Evolutionary conservation across 2,797 vertebrate genomes (phyloP).

Genomic region (Poeciliopsis infans): DNA sequence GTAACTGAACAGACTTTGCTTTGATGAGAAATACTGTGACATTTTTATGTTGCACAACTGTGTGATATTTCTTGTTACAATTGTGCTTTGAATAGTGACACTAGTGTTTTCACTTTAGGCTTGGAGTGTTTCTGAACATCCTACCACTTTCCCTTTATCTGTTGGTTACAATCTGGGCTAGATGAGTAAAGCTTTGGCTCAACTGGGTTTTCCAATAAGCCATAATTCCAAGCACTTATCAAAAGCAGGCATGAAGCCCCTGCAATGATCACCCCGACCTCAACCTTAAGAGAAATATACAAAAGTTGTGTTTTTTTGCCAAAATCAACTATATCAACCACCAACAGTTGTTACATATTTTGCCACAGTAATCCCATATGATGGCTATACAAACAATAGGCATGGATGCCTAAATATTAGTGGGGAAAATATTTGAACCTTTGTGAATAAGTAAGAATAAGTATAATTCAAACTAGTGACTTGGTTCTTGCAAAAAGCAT

Average conservation of each 20-base stretch:
- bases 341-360: neutral
- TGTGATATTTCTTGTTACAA: neutral
- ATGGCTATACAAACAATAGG: neutral
- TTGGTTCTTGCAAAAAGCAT: neutral
- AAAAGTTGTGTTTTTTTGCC: neutral
- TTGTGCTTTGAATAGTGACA: neutral
- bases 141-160: neutral
- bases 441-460: neutral
- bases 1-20: neutral
- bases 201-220: neutral
- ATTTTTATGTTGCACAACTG: neutral
- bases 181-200: neutral
- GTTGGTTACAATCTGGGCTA: neutral
- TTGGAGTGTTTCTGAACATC: neutral
- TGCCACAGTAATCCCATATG: neutral
- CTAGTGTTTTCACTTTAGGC: neutral
- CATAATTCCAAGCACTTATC: neutral
- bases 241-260: neutral
- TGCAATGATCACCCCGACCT: neutral
- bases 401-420: neutral
- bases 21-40: neutral
- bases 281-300: neutral
- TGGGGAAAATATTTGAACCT: neutral
- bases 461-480: neutral
- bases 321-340: neutral